Evolutionary conservation across 2,113 vertebrate genomes (phyloP).

Genomic region (Mionectes macconnelli): DNA sequence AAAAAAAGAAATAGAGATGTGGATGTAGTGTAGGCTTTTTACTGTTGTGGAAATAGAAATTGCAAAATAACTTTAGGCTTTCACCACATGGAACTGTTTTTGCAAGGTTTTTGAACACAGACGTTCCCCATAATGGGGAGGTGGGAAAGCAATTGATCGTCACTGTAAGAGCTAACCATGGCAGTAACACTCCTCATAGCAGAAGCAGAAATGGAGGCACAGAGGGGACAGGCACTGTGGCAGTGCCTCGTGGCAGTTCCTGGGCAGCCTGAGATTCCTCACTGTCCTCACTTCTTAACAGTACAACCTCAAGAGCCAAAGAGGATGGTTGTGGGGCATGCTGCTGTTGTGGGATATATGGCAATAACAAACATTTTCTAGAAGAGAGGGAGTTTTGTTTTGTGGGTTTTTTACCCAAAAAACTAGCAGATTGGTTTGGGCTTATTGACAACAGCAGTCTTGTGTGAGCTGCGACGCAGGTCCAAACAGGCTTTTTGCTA

Average conservation of each 20-base stretch:
- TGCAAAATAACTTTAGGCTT: neutral
- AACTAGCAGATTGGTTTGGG: neutral
- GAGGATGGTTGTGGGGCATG: neutral
- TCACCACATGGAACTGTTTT: neutral
- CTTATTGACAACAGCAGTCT: neutral
- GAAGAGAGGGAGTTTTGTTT: neutral
- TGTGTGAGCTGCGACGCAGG: neutral
- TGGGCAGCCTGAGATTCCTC: neutral
- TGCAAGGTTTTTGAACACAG: neutral
- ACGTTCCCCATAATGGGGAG: neutral
- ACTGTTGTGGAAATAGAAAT: neutral
- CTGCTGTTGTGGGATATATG: neutral
- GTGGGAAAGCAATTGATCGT: neutral
- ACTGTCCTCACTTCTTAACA: neutral
- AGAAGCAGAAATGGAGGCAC: neutral
- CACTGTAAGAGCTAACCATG: neutral
- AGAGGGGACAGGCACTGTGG: neutral
- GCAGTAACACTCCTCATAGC: neutral
- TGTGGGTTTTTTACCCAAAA: rapidly evolving
- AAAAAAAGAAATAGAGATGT: neutral
- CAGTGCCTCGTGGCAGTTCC: neutral
- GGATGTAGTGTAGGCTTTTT: neutral
- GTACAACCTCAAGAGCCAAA: neutral
- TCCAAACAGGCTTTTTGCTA: neutral
- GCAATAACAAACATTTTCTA: neutral